Conservation (phyloP, 2,888 invertebrate species). For the Panzeria rudis region DNA sequence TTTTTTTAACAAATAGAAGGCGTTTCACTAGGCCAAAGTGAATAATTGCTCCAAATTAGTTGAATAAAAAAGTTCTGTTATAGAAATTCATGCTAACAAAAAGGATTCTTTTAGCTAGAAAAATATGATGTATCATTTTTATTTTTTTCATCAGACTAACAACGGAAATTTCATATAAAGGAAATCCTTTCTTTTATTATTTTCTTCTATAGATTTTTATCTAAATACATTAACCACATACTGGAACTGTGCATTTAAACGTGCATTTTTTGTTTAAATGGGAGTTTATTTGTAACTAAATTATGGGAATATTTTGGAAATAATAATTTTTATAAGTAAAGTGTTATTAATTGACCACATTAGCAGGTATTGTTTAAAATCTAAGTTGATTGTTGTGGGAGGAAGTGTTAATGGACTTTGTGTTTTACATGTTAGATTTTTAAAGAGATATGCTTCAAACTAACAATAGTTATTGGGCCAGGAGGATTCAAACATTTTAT, state of each 20-base stretch:
- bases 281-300: constrained; percentile 12
- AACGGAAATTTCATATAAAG: constrained; percentile 65
- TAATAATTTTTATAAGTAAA: constrained; percentile 14
- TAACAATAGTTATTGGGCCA: too few species aligned
- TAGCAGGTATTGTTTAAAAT: constrained; percentile 54
- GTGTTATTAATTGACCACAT: constrained; percentile 64
- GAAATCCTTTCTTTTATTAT: constrained; percentile 59
- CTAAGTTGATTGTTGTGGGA: constrained; percentile 55
- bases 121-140: constrained; percentile 70
- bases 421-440: constrained; percentile 39
- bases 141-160: neutral
- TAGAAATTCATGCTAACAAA: constrained; percentile 26
- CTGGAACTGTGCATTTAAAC: neutral
- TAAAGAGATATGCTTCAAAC: neutral
- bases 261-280: constrained; percentile 36
- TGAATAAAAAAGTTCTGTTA: constrained; percentile 44
- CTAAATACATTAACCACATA: constrained; percentile 48
- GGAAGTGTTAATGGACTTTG: constrained; percentile 69
- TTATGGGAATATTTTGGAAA: constrained; percentile 22
- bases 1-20: constrained; percentile 35
- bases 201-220: constrained; percentile 60
- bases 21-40: constrained; percentile 66
- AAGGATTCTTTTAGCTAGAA: constrained; percentile 51
- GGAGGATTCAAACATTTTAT: too few species aligned
- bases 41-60: constrained; percentile 72